phyloP scores from a whole-genome alignment of 2,797 vertebrate genomes.

The Centroberyx gerrardi region DNA sequence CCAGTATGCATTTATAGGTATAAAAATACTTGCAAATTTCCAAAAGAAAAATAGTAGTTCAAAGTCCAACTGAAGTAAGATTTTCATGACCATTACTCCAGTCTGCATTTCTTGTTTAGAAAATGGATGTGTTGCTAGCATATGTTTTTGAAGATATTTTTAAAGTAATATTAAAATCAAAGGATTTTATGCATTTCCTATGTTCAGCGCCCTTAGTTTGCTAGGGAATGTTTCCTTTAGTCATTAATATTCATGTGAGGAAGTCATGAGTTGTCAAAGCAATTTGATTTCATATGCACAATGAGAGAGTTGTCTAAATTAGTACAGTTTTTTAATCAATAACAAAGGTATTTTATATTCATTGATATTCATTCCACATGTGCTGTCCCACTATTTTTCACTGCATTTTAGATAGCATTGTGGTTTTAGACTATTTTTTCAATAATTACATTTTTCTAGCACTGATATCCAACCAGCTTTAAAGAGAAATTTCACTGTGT shows the following conservation, averaged over 20 bases:
- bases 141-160: too few relatives aligned
- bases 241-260: not conserved
- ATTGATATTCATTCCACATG: slow-evolving; percentile 25
- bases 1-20: too few relatives aligned
- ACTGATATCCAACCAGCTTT: slow-evolving; percentile 47
- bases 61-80: too few relatives aligned
- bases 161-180: too few relatives aligned
- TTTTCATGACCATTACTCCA: too few relatives aligned
- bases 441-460: slow-evolving; percentile 48
- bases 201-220: too few relatives aligned
- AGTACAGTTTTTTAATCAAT: not conserved
- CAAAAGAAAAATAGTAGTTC: too few relatives aligned
- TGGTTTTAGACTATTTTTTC: slow-evolving; percentile 11
- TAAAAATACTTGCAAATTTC: too few relatives aligned
- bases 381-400: slow-evolving; percentile 26
- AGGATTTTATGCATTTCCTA: too few relatives aligned
- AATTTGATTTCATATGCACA: slow-evolving; percentile 10
- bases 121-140: too few relatives aligned
- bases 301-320: slow-evolving; percentile 4
- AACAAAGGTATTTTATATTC: slow-evolving; percentile 3
- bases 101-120: too few relatives aligned
- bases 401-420: slow-evolving; percentile 8
- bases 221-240: not conserved
- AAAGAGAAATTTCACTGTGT: slow-evolving; percentile 38
- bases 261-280: not conserved